A percentile compares a stretch with the other conserved stretches of the same genome.
These are phyloP conservation scores for Scaptomyza reducta DNA, from an alignment of 2,888 invertebrate genomes.

Conservation along the genomic window DNA sequence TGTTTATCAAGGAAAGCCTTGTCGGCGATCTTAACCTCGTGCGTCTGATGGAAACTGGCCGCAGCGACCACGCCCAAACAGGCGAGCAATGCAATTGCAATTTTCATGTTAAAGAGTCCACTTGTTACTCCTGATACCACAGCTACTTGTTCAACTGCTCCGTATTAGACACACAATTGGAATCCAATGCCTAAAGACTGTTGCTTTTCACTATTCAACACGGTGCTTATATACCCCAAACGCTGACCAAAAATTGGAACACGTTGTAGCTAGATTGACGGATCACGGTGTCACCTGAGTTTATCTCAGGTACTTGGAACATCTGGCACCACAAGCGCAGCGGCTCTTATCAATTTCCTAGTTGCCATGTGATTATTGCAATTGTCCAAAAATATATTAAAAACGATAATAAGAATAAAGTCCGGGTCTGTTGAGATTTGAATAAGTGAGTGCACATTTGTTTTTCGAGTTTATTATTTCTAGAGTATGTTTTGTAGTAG, in stretches of 20 bases:
- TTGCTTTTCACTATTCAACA: conserved; percentile 27
- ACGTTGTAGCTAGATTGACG: conserved; percentile 9
- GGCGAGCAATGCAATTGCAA: conserved; percentile 76
- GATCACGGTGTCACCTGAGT: conserved; percentile 39
- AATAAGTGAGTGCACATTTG: conserved; percentile 36
- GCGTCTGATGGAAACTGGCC: conserved; percentile 50
- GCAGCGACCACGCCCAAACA: conserved; percentile 74
- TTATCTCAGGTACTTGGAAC: conserved; percentile 50
- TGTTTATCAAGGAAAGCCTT: conserved; percentile 69
- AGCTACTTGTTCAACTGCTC: conserved; percentile 54
- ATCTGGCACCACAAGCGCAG: conserved; percentile 18
- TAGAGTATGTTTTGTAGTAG: conserved; percentile 63
- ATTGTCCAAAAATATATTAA: not conserved
- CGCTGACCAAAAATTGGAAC: conserved; percentile 1
- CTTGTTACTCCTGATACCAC: no score
- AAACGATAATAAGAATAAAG: conserved; percentile 5
- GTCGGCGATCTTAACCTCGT: conserved; percentile 70
- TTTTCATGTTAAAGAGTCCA: conserved; percentile 67
- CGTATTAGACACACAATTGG: conserved; percentile 56
- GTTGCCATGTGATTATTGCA: conserved; percentile 40
- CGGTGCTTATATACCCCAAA: conserved; percentile 46
- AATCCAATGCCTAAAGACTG: conserved; percentile 77
- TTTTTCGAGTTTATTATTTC: conserved; percentile 66
- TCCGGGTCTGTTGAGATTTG: conserved; percentile 14
- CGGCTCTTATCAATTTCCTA: conserved; percentile 37